phyloP scores from a whole-genome alignment of 1,140 invertebrate species.

The Drosophila repletoides region DNA sequence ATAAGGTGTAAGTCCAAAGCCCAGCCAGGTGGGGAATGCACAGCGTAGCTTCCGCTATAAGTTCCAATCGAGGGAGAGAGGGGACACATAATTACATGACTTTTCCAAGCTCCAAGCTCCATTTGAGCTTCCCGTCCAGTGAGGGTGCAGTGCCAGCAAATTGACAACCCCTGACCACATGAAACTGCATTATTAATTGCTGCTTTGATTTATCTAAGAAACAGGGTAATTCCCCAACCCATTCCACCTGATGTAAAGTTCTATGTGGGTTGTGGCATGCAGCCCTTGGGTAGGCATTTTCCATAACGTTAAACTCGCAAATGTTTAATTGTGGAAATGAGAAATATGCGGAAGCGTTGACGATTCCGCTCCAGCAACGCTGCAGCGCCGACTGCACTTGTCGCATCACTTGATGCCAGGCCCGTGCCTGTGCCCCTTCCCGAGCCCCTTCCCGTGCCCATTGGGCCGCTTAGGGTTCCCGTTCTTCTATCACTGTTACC shows the following conservation, averaged over 20 bases:
- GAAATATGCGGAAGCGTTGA: conserved; percentile 80
- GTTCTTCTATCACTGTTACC: too few relatives aligned
- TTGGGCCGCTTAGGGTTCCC: not conserved
- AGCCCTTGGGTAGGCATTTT: conserved; percentile 54
- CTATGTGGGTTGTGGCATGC: conserved; percentile 11
- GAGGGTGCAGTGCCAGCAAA: conserved; percentile 51
- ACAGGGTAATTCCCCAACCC: conserved; percentile 3
- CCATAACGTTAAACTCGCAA: conserved; percentile 61
- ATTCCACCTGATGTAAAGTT: too few relatives aligned
- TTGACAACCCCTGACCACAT: conserved; percentile 17
- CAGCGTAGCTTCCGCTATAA: conserved; percentile 38
- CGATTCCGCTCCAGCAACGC: conserved; percentile 67
- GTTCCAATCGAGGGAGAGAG: not conserved
- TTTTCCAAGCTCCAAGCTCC: conserved; percentile 63
- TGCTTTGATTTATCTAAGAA: conserved; percentile 74
- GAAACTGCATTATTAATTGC: conserved; percentile 69
- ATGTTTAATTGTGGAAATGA: conserved; percentile 81
- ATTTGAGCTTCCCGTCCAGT: conserved; percentile 67
- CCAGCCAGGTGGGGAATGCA: not conserved
- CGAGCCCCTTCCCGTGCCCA: conserved; percentile 10
- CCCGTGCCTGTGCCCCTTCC: conserved; percentile 25
- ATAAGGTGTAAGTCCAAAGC: conserved; percentile 13
- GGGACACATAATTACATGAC: conserved; percentile 62
- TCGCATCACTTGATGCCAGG: conserved; percentile 74
- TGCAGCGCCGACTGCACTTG: conserved; percentile 68